Evolutionary conservation across 1,140 invertebrate species (phyloP).

Genomic region (Zaprionus ghesquierei): DNA sequence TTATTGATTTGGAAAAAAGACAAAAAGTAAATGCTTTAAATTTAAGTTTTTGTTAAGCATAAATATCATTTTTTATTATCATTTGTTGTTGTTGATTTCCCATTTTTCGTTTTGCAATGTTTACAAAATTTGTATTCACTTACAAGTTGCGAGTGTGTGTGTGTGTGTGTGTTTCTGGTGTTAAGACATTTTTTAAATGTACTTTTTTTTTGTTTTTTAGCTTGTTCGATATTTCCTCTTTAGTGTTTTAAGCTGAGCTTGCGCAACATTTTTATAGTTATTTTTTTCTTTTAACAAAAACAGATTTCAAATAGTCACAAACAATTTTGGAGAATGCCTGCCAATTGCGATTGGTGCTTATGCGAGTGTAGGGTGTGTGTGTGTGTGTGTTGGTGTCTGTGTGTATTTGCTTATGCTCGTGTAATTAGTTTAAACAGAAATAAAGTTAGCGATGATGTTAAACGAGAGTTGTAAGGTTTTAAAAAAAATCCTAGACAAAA

Average conservation of each 20-base stretch:
- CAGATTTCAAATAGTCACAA: slow-evolving; percentile 24
- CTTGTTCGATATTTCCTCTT: slow-evolving; percentile 43
- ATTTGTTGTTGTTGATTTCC: slow-evolving; percentile 33
- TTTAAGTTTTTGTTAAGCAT: slow-evolving; percentile 73
- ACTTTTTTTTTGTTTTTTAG: slow-evolving; percentile 23
- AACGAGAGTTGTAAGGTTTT: slow-evolving; percentile 60
- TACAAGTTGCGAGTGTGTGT: slow-evolving; percentile 44
- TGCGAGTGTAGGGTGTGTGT: slow-evolving; percentile 35
- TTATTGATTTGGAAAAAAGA: background rate
- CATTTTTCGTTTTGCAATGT: slow-evolving; percentile 40
- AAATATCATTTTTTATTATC: slow-evolving; percentile 55
- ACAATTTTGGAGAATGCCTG: slow-evolving; percentile 44
- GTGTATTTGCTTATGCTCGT: slow-evolving; percentile 7
- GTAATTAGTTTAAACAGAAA: slow-evolving; percentile 60
- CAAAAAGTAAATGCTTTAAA: background rate
- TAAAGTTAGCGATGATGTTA: slow-evolving; percentile 70
- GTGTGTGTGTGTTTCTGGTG: slow-evolving; percentile 18
- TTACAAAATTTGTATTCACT: slow-evolving; percentile 74
- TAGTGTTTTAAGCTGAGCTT: slow-evolving; percentile 39
- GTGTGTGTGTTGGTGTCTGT: slow-evolving; percentile 9
- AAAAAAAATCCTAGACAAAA: slow-evolving; percentile 74
- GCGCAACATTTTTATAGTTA: slow-evolving; percentile 17
- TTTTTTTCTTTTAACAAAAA: slow-evolving; percentile 24
- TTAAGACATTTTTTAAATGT: slow-evolving; percentile 74
- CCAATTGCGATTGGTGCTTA: slow-evolving; percentile 19